These are phyloP conservation scores for Serripes groenlandicus DNA, from an alignment of 2,888 invertebrate species.

Conservation along the genomic window DNA sequence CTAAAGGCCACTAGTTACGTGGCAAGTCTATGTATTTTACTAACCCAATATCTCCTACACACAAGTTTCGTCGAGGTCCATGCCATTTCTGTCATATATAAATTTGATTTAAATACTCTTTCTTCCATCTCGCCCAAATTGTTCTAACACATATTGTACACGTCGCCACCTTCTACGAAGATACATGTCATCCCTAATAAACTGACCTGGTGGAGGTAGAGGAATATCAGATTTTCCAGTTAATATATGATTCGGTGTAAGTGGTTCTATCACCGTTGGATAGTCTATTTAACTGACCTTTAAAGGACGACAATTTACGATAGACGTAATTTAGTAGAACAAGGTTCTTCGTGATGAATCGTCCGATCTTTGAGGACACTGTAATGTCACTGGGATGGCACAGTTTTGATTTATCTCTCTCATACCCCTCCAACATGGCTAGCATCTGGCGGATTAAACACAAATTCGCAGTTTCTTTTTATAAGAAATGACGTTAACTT, in stretches of 20 bases:
- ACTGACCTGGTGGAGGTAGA: slow-evolving; percentile 53
- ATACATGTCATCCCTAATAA: slow-evolving; percentile 38
- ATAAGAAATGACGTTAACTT: slow-evolving; percentile 40
- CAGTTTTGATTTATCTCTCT: slow-evolving; percentile 72
- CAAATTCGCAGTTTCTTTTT: no score
- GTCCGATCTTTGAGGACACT: slow-evolving; percentile 33
- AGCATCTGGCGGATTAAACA: slow-evolving; percentile 59
- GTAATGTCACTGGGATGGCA: slow-evolving; percentile 52
- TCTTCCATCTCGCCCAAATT: slow-evolving; percentile 43
- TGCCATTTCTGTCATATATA: slow-evolving; percentile 47
- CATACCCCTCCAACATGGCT: slow-evolving; percentile 62
- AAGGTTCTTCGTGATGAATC: slow-evolving; percentile 44
- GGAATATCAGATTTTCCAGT: slow-evolving; percentile 48
- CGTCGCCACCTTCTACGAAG: slow-evolving; percentile 38
- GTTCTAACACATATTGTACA: slow-evolving; percentile 36
- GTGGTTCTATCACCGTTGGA: slow-evolving; percentile 36
- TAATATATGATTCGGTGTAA: slow-evolving; percentile 55
- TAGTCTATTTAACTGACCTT: slow-evolving; percentile 41
- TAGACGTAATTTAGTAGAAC: slow-evolving; percentile 46
- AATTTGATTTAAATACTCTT: slow-evolving; percentile 23
- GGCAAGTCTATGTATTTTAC: slow-evolving; percentile 31
- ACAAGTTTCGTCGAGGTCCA: slow-evolving; percentile 21
- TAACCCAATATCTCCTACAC: slow-evolving; percentile 33
- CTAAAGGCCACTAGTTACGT: slow-evolving; percentile 46
- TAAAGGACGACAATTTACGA: slow-evolving; percentile 45